A percentile compares a stretch with the other conserved stretches of the same genome.
phyloP scores from a whole-genome alignment of 1,140 invertebrate species.

The Pentalonia nigronervosa region DNA sequence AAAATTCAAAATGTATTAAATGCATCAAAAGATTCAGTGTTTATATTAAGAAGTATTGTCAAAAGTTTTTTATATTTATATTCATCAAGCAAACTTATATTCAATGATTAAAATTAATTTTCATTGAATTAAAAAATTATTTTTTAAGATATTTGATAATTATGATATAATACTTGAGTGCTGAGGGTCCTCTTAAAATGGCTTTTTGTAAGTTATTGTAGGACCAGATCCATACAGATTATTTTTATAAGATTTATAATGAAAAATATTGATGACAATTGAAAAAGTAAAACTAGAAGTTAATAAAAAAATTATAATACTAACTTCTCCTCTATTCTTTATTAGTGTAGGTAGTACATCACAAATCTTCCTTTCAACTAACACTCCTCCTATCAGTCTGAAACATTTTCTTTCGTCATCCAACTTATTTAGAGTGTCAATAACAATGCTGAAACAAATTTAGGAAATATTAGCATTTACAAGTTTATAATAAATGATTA shows the following conservation, averaged over 20 bases:
- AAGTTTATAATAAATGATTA: not conserved
- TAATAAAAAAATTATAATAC: not conserved
- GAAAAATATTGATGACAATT: not conserved
- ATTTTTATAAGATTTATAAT: not conserved
- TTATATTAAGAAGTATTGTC: not conserved
- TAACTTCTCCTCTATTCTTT: conserved; percentile 82
- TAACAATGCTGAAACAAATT: conserved; percentile 81
- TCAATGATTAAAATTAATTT: not conserved
- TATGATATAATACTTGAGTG: not conserved
- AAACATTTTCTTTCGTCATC: conserved; percentile 89
- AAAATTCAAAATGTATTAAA: not conserved
- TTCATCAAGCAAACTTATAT: not conserved
- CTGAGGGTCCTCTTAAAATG: not conserved
- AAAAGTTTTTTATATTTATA: not conserved
- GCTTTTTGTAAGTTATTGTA: not conserved
- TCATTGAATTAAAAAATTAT: too few species aligned
- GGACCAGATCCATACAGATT: not conserved
- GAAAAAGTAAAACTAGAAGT: not conserved
- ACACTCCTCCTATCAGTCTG: conserved; percentile 88
- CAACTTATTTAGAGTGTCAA: conserved; percentile 89
- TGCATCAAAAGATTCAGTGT: not conserved
- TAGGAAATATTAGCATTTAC: conserved; percentile 26
- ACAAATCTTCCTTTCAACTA: conserved; percentile 91
- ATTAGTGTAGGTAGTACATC: conserved; percentile 87
- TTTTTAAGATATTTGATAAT: not conserved